These are phyloP conservation scores for Hypena proboscidalis DNA, from an alignment of 2,888 invertebrate genomes.

Conservation along the genomic window DNA sequence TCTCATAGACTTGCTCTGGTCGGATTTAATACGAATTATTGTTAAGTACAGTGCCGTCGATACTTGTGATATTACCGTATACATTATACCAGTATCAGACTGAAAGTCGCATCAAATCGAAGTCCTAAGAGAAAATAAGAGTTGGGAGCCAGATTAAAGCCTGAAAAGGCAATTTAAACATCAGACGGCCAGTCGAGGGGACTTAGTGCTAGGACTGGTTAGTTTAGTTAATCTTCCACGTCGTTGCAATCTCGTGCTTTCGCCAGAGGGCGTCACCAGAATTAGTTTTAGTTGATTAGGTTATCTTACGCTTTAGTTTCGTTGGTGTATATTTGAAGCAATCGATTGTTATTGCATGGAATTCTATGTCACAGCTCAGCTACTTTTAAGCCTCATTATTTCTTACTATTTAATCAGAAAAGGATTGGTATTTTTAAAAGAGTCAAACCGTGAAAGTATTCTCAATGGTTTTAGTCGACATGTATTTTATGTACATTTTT, in stretches of 20 bases:
- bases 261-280: constrained; percentile 55
- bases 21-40: constrained; percentile 58
- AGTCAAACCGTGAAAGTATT: too few species aligned
- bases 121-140: constrained; percentile 55
- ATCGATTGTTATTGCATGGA: constrained; percentile 59
- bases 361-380: too few species aligned
- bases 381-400: too few species aligned
- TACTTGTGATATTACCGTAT: constrained; percentile 70
- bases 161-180: constrained; percentile 53
- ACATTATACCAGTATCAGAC: constrained; percentile 55
- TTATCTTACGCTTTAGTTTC: constrained; percentile 48
- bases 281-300: constrained; percentile 54
- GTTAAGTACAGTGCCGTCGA: constrained; percentile 68
- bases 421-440: too few species aligned
- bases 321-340: constrained; percentile 58
- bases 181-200: constrained; percentile 49
- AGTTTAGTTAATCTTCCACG: constrained; percentile 60
- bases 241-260: constrained; percentile 66
- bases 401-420: too few species aligned
- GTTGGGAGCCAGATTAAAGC: constrained; percentile 55
- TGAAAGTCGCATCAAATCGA: constrained; percentile 49
- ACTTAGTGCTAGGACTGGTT: constrained; percentile 53
- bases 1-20: constrained; percentile 51
- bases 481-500: too few species aligned
- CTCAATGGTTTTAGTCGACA: too few species aligned